phyloP scores from a whole-genome alignment of 2,113 vertebrate species.

The Ochotona princeps region DNA sequence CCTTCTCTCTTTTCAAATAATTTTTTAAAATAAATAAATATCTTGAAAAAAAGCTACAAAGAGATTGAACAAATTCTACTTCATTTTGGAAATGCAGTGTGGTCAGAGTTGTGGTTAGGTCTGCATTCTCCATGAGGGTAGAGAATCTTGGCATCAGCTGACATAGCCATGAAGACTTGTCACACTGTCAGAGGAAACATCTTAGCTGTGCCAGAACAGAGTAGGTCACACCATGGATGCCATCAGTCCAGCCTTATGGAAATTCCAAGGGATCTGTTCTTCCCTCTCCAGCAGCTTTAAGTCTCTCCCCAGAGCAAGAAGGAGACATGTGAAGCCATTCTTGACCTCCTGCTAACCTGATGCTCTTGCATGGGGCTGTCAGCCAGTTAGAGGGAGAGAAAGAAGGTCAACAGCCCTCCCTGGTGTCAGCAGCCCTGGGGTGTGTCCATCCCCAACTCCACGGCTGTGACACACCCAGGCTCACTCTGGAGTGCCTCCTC shows the following conservation, averaged over 20 bases:
- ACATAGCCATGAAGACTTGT: not conserved
- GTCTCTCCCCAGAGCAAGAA: not conserved
- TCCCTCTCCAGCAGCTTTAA: not conserved
- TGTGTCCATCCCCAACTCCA: not conserved
- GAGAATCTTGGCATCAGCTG: not conserved
- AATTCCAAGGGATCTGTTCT: not conserved
- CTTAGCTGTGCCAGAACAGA: not conserved
- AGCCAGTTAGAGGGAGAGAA: not conserved
- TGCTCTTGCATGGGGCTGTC: not conserved
- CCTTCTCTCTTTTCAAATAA: too few relatives aligned
- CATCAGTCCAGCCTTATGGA: not conserved
- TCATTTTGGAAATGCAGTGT: not conserved
- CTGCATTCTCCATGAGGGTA: rapidly evolving
- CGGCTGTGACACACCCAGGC: not conserved
- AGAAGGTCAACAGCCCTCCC: not conserved
- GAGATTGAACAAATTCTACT: not conserved
- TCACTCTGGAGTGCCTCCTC: not conserved
- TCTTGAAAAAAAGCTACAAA: not conserved
- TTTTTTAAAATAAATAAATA: too few relatives aligned
- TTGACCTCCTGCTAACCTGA: not conserved
- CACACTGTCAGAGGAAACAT: not conserved
- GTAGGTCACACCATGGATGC: not conserved
- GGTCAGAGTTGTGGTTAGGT: not conserved
- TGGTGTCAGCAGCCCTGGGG: not conserved
- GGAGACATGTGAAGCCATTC: not conserved